phyloP scores from a whole-genome alignment of 2,888 invertebrate genomes.

The Epirrhoe alternata region DNA sequence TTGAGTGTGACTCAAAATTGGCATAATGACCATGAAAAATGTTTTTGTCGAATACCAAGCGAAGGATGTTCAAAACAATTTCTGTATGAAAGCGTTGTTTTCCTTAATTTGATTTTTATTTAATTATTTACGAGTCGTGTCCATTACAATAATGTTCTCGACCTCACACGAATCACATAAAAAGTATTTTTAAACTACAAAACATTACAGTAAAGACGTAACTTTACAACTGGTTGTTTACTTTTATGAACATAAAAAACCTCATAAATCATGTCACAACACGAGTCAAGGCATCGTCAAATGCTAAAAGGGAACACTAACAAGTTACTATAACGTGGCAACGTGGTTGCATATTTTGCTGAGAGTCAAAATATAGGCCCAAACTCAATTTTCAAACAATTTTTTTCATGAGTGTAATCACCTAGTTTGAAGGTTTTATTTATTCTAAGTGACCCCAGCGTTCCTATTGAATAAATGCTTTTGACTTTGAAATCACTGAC shows the following conservation, averaged over 20 bases:
- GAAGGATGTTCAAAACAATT: background rate
- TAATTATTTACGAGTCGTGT: background rate
- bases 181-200: background rate
- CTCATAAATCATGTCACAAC: conserved; percentile 7
- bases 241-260: background rate
- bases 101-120: background rate
- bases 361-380: too few species aligned
- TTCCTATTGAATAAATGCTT: too few species aligned
- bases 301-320: background rate
- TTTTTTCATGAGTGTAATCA: too few species aligned
- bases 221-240: conserved; percentile 3
- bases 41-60: too few species aligned
- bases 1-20: too few species aligned
- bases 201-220: background rate
- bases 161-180: background rate
- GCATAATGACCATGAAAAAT: too few species aligned
- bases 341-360: too few species aligned
- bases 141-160: background rate
- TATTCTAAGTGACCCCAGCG: too few species aligned
- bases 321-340: too few species aligned
- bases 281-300: background rate
- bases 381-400: too few species aligned
- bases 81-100: background rate
- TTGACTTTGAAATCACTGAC: too few species aligned
- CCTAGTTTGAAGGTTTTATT: too few species aligned